Evolutionary conservation across 2,797 vertebrate genomes (phyloP).

Genomic region (Sebastiscus tertius): DNA sequence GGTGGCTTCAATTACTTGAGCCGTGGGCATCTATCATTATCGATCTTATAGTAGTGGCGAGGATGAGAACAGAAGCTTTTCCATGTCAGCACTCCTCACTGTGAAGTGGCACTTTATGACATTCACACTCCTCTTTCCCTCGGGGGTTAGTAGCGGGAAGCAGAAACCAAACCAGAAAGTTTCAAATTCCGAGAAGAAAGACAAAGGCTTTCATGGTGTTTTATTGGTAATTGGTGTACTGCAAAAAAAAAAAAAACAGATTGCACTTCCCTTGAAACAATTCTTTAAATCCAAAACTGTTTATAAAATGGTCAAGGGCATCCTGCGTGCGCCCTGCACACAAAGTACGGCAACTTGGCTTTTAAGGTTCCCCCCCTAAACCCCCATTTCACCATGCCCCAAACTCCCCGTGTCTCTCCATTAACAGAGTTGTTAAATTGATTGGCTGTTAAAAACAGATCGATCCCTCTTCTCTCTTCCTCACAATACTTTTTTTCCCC

Average conservation of each 20-base stretch:
- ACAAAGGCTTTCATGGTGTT: constrained; percentile 12
- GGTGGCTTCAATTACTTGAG: constrained; percentile 50
- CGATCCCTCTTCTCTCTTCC: constrained; percentile 65
- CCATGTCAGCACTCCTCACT: constrained; percentile 70
- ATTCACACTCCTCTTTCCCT: constrained; percentile 63
- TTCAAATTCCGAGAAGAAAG: background rate
- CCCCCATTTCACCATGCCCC: constrained; percentile 52
- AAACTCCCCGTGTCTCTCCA: constrained; percentile 76
- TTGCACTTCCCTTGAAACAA: background rate
- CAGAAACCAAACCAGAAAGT: constrained; percentile 20
- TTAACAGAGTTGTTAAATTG: constrained; percentile 83
- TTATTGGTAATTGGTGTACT: constrained; percentile 21
- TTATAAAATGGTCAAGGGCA: constrained; percentile 34
- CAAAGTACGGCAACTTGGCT: constrained; percentile 49
- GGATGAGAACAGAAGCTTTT: constrained; percentile 78
- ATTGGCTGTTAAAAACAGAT: constrained; percentile 80
- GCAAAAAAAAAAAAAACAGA: background rate
- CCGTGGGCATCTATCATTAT: constrained; percentile 69
- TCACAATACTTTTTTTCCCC: constrained; percentile 24
- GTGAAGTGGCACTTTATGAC: constrained; percentile 71
- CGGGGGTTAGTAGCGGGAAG: constrained; percentile 30
- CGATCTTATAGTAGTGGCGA: constrained; percentile 59
- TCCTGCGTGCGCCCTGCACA: background rate
- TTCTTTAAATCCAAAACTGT: background rate
- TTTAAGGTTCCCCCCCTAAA: constrained; percentile 40